A percentile compares a stretch with the other conserved stretches of the same genome.
Evolutionary conservation across 2,113 vertebrate species (phyloP).

Genomic region (Callithrix jacchus): DNA sequence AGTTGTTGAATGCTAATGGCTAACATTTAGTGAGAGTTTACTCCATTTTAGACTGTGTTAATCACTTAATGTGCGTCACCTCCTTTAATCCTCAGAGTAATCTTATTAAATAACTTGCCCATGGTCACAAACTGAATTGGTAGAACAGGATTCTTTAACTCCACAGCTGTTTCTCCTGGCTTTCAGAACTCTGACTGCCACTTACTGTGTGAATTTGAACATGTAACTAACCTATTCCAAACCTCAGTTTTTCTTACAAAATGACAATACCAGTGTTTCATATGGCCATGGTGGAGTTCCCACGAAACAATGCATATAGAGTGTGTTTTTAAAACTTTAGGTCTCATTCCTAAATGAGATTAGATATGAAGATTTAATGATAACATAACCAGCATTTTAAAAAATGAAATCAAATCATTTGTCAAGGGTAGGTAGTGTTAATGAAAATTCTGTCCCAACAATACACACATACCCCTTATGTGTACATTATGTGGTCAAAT

Average conservation of each 20-base stretch:
- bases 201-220: no score
- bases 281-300: neutral
- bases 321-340: neutral
- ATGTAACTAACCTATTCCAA: neutral
- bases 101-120: neutral
- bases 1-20: neutral
- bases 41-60: neutral
- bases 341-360: neutral
- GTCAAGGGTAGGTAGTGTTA: neutral
- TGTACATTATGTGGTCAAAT: neutral
- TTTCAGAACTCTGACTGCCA: neutral
- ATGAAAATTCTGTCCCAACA: neutral
- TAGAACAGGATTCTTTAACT: neutral
- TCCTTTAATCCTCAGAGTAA: neutral
- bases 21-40: neutral
- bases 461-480: neutral
- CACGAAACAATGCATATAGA: neutral
- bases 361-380: neutral
- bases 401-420: neutral
- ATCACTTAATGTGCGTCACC: neutral
- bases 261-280: neutral
- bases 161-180: neutral
- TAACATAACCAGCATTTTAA: neutral
- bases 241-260: neutral
- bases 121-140: neutral